phyloP scores from a whole-genome alignment of 2,797 vertebrate species.

The Anableps anableps region DNA sequence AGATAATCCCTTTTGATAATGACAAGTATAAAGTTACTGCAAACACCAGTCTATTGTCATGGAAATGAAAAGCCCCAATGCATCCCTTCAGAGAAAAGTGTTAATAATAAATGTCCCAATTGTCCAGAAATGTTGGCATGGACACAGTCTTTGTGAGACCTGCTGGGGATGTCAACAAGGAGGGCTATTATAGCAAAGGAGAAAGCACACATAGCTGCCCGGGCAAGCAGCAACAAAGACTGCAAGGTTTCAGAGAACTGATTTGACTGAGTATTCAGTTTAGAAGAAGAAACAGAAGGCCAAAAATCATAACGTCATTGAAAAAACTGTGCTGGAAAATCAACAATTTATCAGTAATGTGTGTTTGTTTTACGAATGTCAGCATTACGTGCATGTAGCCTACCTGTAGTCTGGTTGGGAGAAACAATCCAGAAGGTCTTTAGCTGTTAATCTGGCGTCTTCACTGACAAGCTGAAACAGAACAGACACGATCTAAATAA shows the following conservation, averaged over 20 bases:
- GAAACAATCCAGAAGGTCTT: conserved; percentile 64
- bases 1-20: conserved; percentile 2
- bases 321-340: background rate
- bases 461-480: conserved; percentile 63
- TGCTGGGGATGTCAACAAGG: conserved; percentile 22
- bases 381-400: background rate
- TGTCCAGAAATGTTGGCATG: conserved; percentile 53
- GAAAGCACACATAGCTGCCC: conserved; percentile 34
- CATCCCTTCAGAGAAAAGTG: conserved; percentile 6
- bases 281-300: background rate
- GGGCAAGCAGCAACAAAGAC: conserved; percentile 44
- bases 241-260: conserved; percentile 1
- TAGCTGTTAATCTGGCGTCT: conserved; percentile 54
- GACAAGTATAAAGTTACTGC: background rate
- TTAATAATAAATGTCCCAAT: background rate
- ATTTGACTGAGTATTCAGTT: conserved; percentile 13
- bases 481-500: conserved; percentile 14
- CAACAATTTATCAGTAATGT: background rate
- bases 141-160: conserved; percentile 17
- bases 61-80: background rate
- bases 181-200: conserved; percentile 6
- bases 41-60: background rate
- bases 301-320: background rate
- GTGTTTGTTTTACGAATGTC: background rate
- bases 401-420: conserved; percentile 74